These are phyloP conservation scores for Origma solitaria DNA, from an alignment of 2,113 vertebrate species.

Conservation along the genomic window DNA sequence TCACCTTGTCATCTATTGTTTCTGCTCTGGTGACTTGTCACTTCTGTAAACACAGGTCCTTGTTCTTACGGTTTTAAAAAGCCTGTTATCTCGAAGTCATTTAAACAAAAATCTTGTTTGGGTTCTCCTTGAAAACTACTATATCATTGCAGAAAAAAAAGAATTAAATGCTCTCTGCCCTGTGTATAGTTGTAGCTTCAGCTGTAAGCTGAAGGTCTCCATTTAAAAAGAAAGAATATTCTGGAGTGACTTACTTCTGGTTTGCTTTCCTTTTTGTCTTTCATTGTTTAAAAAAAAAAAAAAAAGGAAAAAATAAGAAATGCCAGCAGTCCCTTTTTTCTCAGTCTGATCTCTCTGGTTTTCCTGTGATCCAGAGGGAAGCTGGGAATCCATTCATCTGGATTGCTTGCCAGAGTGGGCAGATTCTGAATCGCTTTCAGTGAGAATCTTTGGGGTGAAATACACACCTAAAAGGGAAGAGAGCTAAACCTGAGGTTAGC, in stretches of 20 bases:
- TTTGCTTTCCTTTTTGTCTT: neutral
- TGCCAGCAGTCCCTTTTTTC: neutral
- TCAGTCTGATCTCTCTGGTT: neutral
- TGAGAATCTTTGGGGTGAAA: neutral
- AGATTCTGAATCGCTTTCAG: neutral
- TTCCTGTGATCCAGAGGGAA: neutral
- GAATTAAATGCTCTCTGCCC: neutral
- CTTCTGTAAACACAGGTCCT: constrained; percentile 61
- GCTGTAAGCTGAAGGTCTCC: neutral
- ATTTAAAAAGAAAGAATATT: neutral
- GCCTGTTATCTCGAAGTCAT: neutral
- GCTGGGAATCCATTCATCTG: neutral
- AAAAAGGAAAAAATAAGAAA: neutral
- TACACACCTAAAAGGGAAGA: neutral
- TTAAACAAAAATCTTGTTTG: neutral
- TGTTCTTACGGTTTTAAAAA: constrained; percentile 4
- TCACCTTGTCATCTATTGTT: constrained; percentile 61
- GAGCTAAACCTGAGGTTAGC: neutral
- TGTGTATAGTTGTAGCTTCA: neutral
- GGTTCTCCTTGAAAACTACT: neutral
- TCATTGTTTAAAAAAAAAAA: neutral
- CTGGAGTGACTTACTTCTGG: neutral
- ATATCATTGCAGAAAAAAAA: neutral
- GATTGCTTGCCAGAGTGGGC: neutral
- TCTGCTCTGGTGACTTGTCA: constrained; percentile 41